A percentile compares a stretch with the other conserved stretches of the same genome.
phyloP scores from a whole-genome alignment of 1,140 invertebrate genomes.

The Heliconius eleuchia region DNA sequence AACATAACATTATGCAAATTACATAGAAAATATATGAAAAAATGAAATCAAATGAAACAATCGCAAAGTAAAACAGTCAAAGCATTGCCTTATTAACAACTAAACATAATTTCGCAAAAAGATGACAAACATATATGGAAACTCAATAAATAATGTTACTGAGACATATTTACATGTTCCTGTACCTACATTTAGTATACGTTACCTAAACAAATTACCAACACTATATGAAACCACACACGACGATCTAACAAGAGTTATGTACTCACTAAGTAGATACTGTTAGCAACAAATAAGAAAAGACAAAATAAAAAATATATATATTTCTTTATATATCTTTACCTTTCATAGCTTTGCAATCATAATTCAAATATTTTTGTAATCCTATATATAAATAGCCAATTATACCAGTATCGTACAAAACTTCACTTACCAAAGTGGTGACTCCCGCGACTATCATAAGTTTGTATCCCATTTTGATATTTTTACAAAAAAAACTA shows the following conservation, averaged over 20 bases:
- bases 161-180: too few species aligned
- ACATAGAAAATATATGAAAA: neutral
- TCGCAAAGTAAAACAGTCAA: neutral
- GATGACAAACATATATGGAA: too few species aligned
- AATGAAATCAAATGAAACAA: neutral
- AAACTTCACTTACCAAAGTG: slow-evolving; percentile 19
- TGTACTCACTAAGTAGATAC: neutral
- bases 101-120: neutral
- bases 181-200: neutral
- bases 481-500: neutral
- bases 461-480: slow-evolving; percentile 23
- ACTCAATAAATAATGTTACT: too few species aligned
- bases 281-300: neutral
- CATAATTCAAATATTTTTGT: neutral
- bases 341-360: neutral
- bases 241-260: neutral
- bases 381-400: neutral
- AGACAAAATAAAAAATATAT: neutral
- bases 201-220: neutral
- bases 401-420: neutral
- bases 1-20: neutral
- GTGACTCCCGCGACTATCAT: slow-evolving; percentile 23
- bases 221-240: neutral
- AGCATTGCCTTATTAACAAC: neutral
- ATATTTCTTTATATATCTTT: neutral